Evolutionary conservation across 1,140 invertebrate genomes (phyloP).

Genomic region (Drosophila eugracilis): DNA sequence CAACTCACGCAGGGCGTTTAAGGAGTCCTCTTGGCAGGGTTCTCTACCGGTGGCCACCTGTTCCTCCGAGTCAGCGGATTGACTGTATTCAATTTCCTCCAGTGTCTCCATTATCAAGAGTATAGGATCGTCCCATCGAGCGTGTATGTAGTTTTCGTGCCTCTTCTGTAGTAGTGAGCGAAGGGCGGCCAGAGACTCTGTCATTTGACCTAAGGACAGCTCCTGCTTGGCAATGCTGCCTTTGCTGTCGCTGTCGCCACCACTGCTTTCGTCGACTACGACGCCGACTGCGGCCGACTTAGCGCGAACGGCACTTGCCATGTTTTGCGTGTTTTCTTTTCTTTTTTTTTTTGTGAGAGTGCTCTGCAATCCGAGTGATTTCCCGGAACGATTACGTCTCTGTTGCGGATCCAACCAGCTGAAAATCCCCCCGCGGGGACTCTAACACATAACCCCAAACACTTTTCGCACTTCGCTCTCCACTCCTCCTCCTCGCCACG

Average conservation of each 20-base stretch:
- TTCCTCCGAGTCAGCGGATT: neutral
- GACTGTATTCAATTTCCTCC: neutral
- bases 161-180: neutral
- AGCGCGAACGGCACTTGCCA: slow-evolving; percentile 16
- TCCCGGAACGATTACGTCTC: slow-evolving; percentile 38
- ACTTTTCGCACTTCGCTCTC: slow-evolving; percentile 63
- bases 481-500: neutral
- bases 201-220: neutral
- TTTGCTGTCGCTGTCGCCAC: slow-evolving; percentile 3
- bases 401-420: slow-evolving; percentile 15
- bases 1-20: neutral
- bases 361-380: neutral
- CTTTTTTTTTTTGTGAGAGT: neutral
- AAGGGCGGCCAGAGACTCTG: neutral
- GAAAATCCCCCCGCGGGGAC: slow-evolving; percentile 25
- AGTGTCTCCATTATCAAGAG: neutral
- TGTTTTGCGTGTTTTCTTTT: slow-evolving; percentile 4
- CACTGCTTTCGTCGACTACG: slow-evolving; percentile 15
- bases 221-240: neutral
- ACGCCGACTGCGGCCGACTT: slow-evolving; percentile 9
- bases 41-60: neutral
- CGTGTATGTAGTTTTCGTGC: neutral
- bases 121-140: neutral
- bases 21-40: too few relatives aligned
- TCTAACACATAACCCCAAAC: slow-evolving; percentile 74